Base-by-base conservation (phyloP, 2,113 vertebrate species). In the Alexandromys fortis region DNA sequence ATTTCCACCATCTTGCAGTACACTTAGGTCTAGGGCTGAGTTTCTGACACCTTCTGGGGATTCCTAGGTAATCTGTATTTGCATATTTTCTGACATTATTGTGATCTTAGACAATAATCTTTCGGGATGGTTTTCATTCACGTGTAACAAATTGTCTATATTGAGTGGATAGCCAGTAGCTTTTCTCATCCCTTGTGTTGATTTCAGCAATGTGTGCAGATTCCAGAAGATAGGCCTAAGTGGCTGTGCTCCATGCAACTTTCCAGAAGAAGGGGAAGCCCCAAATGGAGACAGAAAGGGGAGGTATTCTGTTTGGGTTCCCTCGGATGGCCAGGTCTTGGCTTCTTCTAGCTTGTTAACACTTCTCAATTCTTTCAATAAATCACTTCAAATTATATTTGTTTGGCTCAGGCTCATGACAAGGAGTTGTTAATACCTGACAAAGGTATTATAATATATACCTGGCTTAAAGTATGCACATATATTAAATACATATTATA, bases 141-240 rank as follows among this genome's bases (percentile, higher is more conserved):
- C 55, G 22, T 52, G 87, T 45, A 63, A 63, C 76, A 75, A 86
- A 67, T 35, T 35, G 42, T 49, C 19, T 86, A 49, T 86, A 85
- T 17, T 72, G 21, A 70, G 21, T 35, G 24, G 16, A 35, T 16
- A 22, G 33, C 68, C 28, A 85, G n/a, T 38, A 52, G 70, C 17
- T 68, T 86, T 65, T 38, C 28, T 91, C 61, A 67, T 72, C 30
- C 67, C 78, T 90, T 42, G 11, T 17, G n/a, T 79, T 86, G 47
- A 68, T 49, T 81, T 95, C 94, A 81, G 19, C 49, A 76, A 58
- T 76, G 89, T 89, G 89, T 72, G 35, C 9, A 52, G 65, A 70
- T 42, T 24, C 77, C 3, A 3, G 82, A 63, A 35, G 6, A 26
- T 58, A 21, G 14, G 8, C 5, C 45, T 89, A 86, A 22, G 61